Evolutionary conservation across 2,113 vertebrate species (phyloP).

Genomic region (Mastomys coucha): DNA sequence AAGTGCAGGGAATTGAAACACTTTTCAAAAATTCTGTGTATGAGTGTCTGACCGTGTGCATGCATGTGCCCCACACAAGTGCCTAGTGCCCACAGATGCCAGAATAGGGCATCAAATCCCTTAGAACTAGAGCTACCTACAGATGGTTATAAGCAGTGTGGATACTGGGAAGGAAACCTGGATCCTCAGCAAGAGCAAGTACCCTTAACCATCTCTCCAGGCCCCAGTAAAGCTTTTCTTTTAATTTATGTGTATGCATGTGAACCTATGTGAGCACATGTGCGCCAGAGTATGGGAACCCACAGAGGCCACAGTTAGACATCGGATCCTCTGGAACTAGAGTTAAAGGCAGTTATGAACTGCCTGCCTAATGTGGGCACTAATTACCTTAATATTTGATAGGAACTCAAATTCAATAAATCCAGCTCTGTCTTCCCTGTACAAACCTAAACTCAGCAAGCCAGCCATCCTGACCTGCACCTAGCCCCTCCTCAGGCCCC

Average conservation of each 20-base stretch:
- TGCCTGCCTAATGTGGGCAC: background rate
- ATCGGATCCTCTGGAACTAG: background rate
- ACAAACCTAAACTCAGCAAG: background rate
- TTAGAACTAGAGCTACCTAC: background rate
- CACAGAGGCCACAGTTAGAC: background rate
- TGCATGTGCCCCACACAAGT: background rate
- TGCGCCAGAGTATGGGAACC: background rate
- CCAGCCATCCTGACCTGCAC: background rate
- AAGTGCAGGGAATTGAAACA: background rate
- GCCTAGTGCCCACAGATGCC: background rate
- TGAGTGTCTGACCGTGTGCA: background rate
- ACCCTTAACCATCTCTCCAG: background rate
- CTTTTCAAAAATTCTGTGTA: background rate
- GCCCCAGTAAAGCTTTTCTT: background rate
- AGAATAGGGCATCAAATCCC: background rate
- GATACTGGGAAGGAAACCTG: background rate
- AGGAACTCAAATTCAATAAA: conserved; percentile 26
- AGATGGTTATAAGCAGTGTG: background rate
- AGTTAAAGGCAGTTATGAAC: background rate
- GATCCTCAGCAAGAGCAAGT: background rate
- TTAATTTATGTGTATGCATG: background rate
- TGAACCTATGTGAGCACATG: background rate
- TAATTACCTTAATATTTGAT: background rate
- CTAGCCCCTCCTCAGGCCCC: background rate
- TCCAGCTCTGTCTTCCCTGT: background rate